Percentiles rank a stretch among this genome's conserved stretches.
Evolutionary conservation across 2,888 invertebrate genomes (phyloP).

Genomic region (Exephanes ischioxanthus): DNA sequence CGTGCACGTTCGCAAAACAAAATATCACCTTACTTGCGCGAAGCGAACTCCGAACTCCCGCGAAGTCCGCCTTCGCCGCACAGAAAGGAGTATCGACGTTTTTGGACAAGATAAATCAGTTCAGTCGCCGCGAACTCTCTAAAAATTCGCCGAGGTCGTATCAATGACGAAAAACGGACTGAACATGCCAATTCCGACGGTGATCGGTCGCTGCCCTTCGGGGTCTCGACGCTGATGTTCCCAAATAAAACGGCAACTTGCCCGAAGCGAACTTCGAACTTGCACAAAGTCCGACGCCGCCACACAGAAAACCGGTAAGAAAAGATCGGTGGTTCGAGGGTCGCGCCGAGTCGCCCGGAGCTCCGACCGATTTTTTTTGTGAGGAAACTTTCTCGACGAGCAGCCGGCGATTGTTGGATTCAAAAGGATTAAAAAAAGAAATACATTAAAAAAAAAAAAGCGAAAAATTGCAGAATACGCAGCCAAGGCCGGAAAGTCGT

Average conservation of each 20-base stretch:
- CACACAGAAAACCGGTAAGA: background rate
- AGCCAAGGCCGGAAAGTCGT: slow-evolving; percentile 50
- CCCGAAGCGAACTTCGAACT: background rate
- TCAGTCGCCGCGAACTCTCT: no score
- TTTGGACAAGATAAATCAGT: no score
- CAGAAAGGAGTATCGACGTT: background rate
- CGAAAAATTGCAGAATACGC: slow-evolving; percentile 10
- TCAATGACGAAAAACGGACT: no score
- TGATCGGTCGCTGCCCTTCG: background rate
- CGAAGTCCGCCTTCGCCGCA: background rate
- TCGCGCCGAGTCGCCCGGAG: background rate
- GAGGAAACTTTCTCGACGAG: slow-evolving; percentile 32
- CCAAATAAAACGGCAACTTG: background rate
- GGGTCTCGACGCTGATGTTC: background rate
- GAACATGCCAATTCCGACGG: no score
- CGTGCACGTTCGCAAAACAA: background rate
- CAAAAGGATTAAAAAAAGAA: slow-evolving; percentile 9
- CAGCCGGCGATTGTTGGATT: slow-evolving; percentile 26
- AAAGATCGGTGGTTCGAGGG: slow-evolving; percentile 2
- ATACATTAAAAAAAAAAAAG: background rate
- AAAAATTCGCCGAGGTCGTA: no score
- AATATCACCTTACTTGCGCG: background rate
- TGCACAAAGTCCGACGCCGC: background rate
- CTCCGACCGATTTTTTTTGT: slow-evolving; percentile 41
- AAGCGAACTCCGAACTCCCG: background rate